Conservation (phyloP, 2,797 vertebrate genomes). For the Leucoraja ocellata region DNA sequence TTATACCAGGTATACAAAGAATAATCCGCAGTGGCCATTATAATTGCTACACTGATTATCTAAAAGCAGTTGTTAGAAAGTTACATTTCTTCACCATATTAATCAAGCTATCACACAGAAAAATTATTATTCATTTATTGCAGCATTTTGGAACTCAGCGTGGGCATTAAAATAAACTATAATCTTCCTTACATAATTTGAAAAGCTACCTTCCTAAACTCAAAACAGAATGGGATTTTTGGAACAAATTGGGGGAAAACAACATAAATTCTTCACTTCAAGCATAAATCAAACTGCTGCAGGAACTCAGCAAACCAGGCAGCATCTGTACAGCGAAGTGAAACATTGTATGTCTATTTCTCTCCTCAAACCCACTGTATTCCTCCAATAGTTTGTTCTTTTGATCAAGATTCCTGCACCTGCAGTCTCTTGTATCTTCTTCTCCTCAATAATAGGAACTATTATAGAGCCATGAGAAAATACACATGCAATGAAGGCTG, state of each 20-base stretch:
- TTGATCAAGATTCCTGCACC: no score
- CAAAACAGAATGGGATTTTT: not conserved
- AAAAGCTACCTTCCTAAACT: not conserved
- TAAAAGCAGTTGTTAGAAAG: not conserved
- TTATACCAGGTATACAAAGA: constrained; percentile 1
- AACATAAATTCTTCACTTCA: not conserved
- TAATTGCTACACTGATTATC: not conserved
- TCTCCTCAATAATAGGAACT: no score
- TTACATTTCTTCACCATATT: not conserved
- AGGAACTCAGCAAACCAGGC: no score
- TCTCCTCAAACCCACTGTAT: no score
- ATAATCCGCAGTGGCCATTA: not conserved
- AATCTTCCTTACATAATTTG: not conserved
- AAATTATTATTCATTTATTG: not conserved
- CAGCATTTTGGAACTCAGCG: not conserved
- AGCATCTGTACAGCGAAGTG: no score
- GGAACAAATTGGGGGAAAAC: not conserved
- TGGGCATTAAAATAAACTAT: not conserved
- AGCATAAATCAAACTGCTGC: not conserved
- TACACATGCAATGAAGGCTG: no score
- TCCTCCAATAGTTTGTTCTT: no score
- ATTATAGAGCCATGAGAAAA: not conserved
- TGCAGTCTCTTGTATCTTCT: no score
- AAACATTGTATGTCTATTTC: no score
- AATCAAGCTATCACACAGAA: not conserved